A percentile compares a stretch with the other conserved stretches of the same genome.
These are phyloP conservation scores for Drosophila pseudotalamancana DNA, from an alignment of 2,888 invertebrate genomes.

Conservation along the genomic window DNA sequence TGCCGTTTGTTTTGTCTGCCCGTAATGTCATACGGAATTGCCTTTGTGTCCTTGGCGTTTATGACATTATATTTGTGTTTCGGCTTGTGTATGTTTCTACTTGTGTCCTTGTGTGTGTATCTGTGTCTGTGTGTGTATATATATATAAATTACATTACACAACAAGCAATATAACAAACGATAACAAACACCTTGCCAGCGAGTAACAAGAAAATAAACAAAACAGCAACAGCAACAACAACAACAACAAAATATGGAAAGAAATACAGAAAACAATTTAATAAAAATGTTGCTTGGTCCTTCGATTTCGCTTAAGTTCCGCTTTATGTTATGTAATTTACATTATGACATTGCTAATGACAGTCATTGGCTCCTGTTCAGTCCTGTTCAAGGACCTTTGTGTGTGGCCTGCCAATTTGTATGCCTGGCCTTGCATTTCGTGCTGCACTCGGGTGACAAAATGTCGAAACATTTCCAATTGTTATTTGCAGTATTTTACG, in stretches of 20 bases:
- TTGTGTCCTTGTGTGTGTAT: slow-evolving; percentile 16
- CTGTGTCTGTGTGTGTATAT: slow-evolving; percentile 34
- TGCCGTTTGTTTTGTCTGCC: slow-evolving; percentile 72
- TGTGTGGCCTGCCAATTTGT: slow-evolving; percentile 17
- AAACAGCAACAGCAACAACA: slow-evolving; percentile 3
- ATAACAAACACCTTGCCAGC: slow-evolving; percentile 75
- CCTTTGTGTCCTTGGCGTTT: slow-evolving; percentile 76
- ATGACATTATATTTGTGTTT: slow-evolving; percentile 74
- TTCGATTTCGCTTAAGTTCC: slow-evolving; percentile 42
- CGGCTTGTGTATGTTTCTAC: slow-evolving; percentile 21
- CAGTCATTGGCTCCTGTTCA: slow-evolving; percentile 27
- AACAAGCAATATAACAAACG: slow-evolving; percentile 79
- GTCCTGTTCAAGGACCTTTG: slow-evolving; percentile 8
- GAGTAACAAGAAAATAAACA: slow-evolving; percentile 23
- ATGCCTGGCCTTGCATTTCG: slow-evolving; percentile 38
- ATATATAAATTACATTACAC: slow-evolving; percentile 75
- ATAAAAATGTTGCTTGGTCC: slow-evolving; percentile 54
- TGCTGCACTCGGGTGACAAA: slow-evolving; percentile 30
- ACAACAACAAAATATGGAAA: neutral
- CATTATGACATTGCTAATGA: slow-evolving; percentile 62
- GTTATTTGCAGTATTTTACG: slow-evolving; percentile 38
- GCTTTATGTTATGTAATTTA: slow-evolving; percentile 59
- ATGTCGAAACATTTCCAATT: slow-evolving; percentile 35
- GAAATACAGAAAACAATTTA: slow-evolving; percentile 55
- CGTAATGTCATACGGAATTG: slow-evolving; percentile 74